Conservation (phyloP, 2,888 invertebrate genomes). For the Andrena flavipes region DNA sequence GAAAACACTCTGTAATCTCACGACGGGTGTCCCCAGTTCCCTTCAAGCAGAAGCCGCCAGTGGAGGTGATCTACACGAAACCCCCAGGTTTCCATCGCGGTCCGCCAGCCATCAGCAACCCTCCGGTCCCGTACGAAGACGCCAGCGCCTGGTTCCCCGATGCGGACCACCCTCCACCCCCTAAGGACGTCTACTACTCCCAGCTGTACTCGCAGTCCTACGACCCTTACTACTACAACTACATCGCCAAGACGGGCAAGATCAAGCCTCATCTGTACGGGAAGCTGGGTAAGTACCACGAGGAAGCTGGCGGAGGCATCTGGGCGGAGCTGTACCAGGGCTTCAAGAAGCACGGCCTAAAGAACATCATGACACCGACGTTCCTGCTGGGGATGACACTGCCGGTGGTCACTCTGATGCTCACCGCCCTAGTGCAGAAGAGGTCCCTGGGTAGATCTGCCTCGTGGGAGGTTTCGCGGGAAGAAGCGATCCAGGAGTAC, state of each 20-base stretch:
- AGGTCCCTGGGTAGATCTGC: constrained; percentile 76
- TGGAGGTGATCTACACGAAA: constrained; percentile 79
- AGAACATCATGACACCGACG: constrained; percentile 81
- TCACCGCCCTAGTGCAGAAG: constrained; percentile 79
- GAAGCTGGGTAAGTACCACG: constrained; percentile 75
- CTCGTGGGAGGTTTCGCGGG: constrained; percentile 62
- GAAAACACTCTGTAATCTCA: too few relatives aligned
- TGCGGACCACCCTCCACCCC: constrained; percentile 59
- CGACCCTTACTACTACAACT: constrained; percentile 82
- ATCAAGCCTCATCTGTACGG: constrained; percentile 81
- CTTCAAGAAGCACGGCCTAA: constrained; percentile 81
- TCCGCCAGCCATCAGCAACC: constrained; percentile 58
- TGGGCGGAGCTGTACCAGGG: constrained; percentile 77
- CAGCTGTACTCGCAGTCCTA: constrained; percentile 81
- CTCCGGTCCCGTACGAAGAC: constrained; percentile 73
- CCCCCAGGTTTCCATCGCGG: constrained; percentile 74
- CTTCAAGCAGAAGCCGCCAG: constrained; percentile 65
- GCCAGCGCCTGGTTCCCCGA: constrained; percentile 77
- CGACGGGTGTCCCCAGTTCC: constrained; percentile 24
- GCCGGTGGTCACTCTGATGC: constrained; percentile 80
- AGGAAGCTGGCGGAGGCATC: constrained; percentile 75
- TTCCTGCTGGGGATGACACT: constrained; percentile 81
- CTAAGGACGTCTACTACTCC: constrained; percentile 78
- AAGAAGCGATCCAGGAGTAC: constrained; percentile 75
- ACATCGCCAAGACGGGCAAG: constrained; percentile 81